These are phyloP conservation scores for Pelagia noctiluca DNA, from an alignment of 30 jellyfish, hydroid and myxozoan species.

Conservation along the genomic window DNA sequence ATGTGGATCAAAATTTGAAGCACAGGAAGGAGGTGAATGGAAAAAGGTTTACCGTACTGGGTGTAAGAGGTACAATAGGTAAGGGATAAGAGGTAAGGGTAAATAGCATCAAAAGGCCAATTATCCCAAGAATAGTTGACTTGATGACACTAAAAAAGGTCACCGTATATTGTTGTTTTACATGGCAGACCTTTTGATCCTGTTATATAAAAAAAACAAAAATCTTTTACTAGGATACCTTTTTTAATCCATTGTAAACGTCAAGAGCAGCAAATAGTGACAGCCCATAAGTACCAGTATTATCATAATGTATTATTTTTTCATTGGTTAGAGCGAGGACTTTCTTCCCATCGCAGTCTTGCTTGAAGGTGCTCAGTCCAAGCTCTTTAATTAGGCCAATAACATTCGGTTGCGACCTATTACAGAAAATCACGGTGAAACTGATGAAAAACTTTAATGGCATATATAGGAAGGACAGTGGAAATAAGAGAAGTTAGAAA, in stretches of 20 bases:
- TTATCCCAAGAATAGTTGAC: too few species aligned
- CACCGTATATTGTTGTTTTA: too few species aligned
- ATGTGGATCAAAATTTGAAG: too few species aligned
- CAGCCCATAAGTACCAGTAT: constrained; percentile 58
- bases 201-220: not conserved
- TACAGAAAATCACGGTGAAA: too few species aligned
- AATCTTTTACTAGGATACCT: constrained; percentile 16
- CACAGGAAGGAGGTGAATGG: too few species aligned
- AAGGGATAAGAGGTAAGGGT: too few species aligned
- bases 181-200: too few species aligned
- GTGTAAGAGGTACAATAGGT: too few species aligned
- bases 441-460: not conserved
- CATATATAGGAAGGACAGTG: not conserved
- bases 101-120: too few species aligned
- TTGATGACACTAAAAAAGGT: too few species aligned
- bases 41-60: too few species aligned
- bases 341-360: constrained; percentile 59
- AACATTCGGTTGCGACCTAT: constrained; percentile 69
- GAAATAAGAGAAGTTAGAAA: not conserved
- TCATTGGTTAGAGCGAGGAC: constrained; percentile 45
- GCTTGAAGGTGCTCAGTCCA: constrained; percentile 57
- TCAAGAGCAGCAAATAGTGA: constrained; percentile 71
- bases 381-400: constrained; percentile 37
- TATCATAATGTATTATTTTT: constrained; percentile 23
- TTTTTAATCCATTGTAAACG: constrained; percentile 33